phyloP scores from a whole-genome alignment of 2,113 vertebrate genomes.

The Strix aluco region DNA sequence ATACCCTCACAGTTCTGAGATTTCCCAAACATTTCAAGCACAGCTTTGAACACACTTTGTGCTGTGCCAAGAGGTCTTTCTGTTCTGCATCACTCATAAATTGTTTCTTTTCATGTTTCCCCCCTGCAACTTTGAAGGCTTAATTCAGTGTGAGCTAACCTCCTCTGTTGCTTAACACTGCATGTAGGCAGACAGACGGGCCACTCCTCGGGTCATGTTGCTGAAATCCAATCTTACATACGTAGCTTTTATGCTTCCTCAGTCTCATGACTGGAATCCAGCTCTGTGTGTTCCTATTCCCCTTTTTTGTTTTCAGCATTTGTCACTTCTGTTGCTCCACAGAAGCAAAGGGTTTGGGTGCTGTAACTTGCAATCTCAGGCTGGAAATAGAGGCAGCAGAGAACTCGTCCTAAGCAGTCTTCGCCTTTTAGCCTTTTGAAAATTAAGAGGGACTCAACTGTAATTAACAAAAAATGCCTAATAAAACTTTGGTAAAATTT shows the following conservation, averaged over 20 bases:
- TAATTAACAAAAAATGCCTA: not conserved
- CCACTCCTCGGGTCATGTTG: not conserved
- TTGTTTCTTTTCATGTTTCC: not conserved
- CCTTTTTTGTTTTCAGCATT: not conserved
- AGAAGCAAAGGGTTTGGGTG: not conserved
- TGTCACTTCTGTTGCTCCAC: not conserved
- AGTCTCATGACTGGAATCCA: not conserved
- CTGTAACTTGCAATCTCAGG: not conserved
- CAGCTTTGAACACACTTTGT: not conserved
- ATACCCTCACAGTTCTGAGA: not conserved
- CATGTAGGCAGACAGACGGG: not conserved
- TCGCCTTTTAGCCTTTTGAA: not conserved
- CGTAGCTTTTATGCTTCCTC: not conserved
- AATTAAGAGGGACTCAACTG: accelerated
- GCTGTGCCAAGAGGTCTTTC: not conserved
- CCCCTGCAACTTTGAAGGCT: not conserved
- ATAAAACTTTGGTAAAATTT: not conserved
- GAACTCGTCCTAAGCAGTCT: not conserved
- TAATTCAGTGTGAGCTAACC: constrained; percentile 9
- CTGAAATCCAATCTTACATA: constrained; percentile 9
- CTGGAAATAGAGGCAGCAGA: accelerated
- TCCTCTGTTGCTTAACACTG: not conserved
- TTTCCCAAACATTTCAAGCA: accelerated
- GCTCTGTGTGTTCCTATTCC: not conserved
- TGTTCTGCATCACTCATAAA: not conserved